phyloP scores from a whole-genome alignment of 1,140 invertebrate genomes.

The Holcopasites calliopsidis region DNA sequence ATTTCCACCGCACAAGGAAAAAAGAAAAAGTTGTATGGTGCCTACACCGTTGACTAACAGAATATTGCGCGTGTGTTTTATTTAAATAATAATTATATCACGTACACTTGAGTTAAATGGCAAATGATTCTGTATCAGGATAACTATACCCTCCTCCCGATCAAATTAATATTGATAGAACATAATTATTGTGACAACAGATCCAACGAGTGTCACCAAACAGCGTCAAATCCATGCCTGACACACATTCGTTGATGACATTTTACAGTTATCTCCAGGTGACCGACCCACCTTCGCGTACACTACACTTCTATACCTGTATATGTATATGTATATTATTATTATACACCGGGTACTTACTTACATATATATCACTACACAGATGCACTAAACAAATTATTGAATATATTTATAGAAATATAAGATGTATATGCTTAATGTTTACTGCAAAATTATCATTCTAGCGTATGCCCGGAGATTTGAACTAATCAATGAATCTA shows the following conservation, averaged over 20 bases:
- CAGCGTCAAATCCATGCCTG: slow-evolving; percentile 63
- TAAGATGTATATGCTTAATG: background rate
- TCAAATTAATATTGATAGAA: slow-evolving; percentile 35
- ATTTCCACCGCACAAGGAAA: background rate
- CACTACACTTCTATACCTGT: slow-evolving; percentile 17
- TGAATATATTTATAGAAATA: too few species aligned
- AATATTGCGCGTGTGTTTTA: background rate
- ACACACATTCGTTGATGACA: slow-evolving; percentile 74
- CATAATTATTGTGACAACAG: slow-evolving; percentile 48
- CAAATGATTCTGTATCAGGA: slow-evolving; percentile 7
- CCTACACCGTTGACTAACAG: background rate
- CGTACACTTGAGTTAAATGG: slow-evolving; percentile 17
- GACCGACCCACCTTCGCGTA: slow-evolving; percentile 70
- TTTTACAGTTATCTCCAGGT: slow-evolving; percentile 76
- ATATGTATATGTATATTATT: too few species aligned
- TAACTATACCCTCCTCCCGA: slow-evolving; percentile 19
- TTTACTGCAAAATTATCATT: background rate
- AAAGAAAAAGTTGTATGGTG: background rate
- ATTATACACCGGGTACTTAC: background rate
- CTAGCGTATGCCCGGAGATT: background rate
- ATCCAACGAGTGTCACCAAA: slow-evolving; percentile 53
- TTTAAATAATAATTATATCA: slow-evolving; percentile 17
- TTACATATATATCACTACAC: background rate
- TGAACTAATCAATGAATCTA: slow-evolving; percentile 36
- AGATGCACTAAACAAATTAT: too few species aligned